Percentiles rank a stretch among this genome's conserved stretches.
Conservation (phyloP, 2,797 vertebrate species). For the Epinephelus malabaricus region DNA sequence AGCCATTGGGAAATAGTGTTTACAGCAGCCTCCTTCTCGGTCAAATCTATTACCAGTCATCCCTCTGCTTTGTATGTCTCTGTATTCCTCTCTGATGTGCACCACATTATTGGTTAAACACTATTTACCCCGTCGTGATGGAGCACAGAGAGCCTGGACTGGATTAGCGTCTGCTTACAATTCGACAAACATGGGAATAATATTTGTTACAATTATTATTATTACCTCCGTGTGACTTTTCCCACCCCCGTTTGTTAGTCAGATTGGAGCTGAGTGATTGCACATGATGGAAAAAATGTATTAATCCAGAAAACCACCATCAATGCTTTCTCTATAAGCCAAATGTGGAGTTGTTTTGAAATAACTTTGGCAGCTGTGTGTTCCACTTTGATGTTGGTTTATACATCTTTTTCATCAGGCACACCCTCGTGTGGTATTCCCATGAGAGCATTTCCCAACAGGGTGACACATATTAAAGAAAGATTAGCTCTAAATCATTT, state of each 20-base stretch:
- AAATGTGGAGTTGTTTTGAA: slow-evolving; percentile 49
- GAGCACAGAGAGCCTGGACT: slow-evolving; percentile 48
- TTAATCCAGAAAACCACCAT: slow-evolving; percentile 7
- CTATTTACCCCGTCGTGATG: slow-evolving; percentile 46
- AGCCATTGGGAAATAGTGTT: slow-evolving; percentile 61
- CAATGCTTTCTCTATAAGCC: slow-evolving; percentile 31
- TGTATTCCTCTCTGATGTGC: slow-evolving; percentile 43
- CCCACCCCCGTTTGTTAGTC: slow-evolving; percentile 54
- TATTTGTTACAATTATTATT: slow-evolving; percentile 66
- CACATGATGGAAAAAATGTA: slow-evolving; percentile 37
- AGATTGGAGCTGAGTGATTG: slow-evolving; percentile 56
- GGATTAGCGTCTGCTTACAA: slow-evolving; percentile 59
- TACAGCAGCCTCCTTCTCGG: slow-evolving; percentile 43
- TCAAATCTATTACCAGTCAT: slow-evolving; percentile 55
- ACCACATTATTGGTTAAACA: slow-evolving; percentile 50
- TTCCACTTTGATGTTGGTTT: slow-evolving; percentile 45
- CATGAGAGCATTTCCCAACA: slow-evolving; percentile 17
- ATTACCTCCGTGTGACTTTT: slow-evolving; percentile 60
- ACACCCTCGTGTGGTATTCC: slow-evolving; percentile 9
- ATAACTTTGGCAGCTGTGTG: not conserved
- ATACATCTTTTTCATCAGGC: slow-evolving; percentile 11
- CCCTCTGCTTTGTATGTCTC: slow-evolving; percentile 47
- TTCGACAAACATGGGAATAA: slow-evolving; percentile 59
- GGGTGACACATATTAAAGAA: slow-evolving; percentile 17
- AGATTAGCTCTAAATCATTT: slow-evolving; percentile 13